phyloP scores from a whole-genome alignment of 2,888 invertebrate species.

The Heliconius ismenius region DNA sequence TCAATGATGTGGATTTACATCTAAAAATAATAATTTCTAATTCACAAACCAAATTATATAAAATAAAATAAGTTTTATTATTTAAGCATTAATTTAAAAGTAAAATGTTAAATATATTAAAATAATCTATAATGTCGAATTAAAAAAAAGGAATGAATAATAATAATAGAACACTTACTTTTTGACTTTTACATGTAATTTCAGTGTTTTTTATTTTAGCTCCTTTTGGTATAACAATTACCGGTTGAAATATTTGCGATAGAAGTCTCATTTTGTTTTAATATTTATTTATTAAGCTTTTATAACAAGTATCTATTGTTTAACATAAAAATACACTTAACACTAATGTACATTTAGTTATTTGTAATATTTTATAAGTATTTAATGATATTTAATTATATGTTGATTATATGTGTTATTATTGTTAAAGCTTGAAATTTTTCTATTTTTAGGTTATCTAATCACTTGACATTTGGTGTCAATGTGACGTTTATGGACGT shows the following conservation, averaged over 20 bases:
- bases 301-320: not conserved
- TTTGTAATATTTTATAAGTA: not conserved
- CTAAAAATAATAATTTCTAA: too few species aligned
- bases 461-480: not conserved
- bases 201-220: constrained; percentile 82
- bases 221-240: constrained; percentile 84
- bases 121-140: not conserved
- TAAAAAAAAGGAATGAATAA: not conserved
- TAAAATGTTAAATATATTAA: not conserved
- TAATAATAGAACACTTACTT: constrained; percentile 72
- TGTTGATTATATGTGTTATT: not conserved
- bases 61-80: too few species aligned
- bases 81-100: not conserved
- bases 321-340: not conserved
- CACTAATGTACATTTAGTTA: not conserved
- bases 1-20: too few species aligned
- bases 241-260: constrained; percentile 87
- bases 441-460: not conserved
- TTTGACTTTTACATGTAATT: constrained; percentile 87
- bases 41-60: too few species aligned
- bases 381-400: not conserved
- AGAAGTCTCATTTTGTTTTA: constrained; percentile 74
- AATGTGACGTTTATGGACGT: too few species aligned
- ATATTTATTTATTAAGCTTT: not conserved
- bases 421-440: not conserved